phyloP scores from a whole-genome alignment of 1,140 invertebrate species.

The Neotoxoptera formosana region DNA sequence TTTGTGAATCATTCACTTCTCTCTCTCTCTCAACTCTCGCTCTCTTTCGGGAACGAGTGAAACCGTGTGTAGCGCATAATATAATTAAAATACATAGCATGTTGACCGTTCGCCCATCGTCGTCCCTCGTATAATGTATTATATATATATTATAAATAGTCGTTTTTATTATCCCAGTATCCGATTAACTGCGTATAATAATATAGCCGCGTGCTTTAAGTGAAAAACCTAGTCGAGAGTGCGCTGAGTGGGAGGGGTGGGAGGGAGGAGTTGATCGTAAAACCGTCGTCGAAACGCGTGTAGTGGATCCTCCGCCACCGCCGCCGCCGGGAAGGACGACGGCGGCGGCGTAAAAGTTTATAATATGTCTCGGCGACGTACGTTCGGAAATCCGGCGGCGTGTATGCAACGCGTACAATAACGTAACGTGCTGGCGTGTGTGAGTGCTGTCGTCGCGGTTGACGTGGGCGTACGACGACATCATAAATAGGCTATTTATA shows the following conservation, averaged over 20 bases:
- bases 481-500: conserved; percentile 34
- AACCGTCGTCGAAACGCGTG: neutral
- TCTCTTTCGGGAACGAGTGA: neutral
- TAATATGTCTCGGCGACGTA: neutral
- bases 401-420: neutral
- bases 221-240: neutral
- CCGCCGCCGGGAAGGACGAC: neutral
- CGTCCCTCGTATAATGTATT: neutral
- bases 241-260: too few relatives aligned
- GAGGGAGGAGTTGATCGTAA: neutral
- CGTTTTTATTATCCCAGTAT: neutral
- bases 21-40: too few relatives aligned
- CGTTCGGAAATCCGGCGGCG: neutral
- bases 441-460: neutral
- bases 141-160: neutral
- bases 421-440: neutral
- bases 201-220: neutral
- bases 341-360: neutral
- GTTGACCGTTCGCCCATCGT: neutral
- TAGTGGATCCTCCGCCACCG: neutral
- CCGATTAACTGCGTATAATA: conserved; percentile 11
- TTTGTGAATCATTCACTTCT: too few relatives aligned
- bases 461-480: neutral
- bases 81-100: neutral
- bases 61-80: neutral